Base-by-base conservation (phyloP, 2,113 vertebrate genomes). In the Xiphias gladius region DNA sequence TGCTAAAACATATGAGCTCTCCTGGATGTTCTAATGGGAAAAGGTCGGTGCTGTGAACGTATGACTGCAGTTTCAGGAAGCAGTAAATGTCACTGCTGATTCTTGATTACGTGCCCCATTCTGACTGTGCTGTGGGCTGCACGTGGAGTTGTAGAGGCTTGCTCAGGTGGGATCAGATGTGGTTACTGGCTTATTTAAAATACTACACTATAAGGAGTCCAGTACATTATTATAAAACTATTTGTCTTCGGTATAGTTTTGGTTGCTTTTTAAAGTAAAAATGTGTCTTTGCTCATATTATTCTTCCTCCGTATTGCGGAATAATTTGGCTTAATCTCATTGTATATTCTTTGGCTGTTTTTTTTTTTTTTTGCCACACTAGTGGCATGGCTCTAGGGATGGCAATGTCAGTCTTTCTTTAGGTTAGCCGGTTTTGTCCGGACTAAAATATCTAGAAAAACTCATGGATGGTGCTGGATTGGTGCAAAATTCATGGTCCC, bases 61-160 rank as follows among this genome's bases (percentile, higher is more conserved):
- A 61, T 79, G 52, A 81, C 69, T 28, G 20, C 50, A 0, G 76
- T 22, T 74, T 87, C 84, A 91, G 92, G 89, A 93, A 93, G 85
- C 79, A 72, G 79, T 95, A 94, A 94, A 94, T 93, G 89, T 93
- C 91, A 92, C 43, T 63, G 80, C 61, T 73, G 86, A 80, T 89
- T 88, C 86, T 85, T 91, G 86, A 91, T 90, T 74, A 90, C 72
- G 52, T 74, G 50, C 11, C 28, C 62, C 7, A 20, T 88, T 67
- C 86, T 68, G 83, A 41, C 83, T 85, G 70, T 55, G n/a, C 11
- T 41, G 75, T 0, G 68, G 80, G 35, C 79, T 65, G 50, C 79
- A 71, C 59, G 57, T 63, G 76, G 83, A 57, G 65, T 9, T 86
- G 80, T 22, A 62, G 54, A 80, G 82, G 48, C 61, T 77, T 46